phyloP scores from a whole-genome alignment of 2,888 invertebrate species.

The Tinea pellionella region DNA sequence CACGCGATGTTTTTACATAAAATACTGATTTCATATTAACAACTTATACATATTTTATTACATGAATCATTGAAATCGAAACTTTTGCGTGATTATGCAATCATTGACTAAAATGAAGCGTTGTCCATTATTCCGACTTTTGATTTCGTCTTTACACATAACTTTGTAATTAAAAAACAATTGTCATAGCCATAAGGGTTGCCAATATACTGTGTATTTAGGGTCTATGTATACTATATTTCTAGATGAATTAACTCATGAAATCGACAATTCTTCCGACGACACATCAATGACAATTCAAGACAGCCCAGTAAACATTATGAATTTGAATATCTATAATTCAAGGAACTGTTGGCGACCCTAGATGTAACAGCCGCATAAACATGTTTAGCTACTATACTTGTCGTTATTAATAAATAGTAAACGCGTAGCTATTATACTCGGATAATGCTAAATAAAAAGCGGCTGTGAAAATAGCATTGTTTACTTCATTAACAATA shows the following conservation, averaged over 20 bases:
- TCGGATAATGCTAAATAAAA: too few species aligned
- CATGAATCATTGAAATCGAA: slow-evolving; percentile 21
- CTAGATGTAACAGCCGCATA: too few species aligned
- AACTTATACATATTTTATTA: neutral
- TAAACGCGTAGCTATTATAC: neutral
- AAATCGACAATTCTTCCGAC: too few species aligned
- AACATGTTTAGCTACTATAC: slow-evolving; percentile 4
- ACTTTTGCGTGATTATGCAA: slow-evolving; percentile 53
- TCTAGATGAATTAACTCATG: too few species aligned
- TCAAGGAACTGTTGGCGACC: too few species aligned
- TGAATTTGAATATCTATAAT: too few species aligned
- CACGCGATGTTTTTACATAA: neutral
- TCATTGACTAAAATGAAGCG: slow-evolving; percentile 52
- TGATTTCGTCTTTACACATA: slow-evolving; percentile 34
- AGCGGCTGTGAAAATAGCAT: neutral
- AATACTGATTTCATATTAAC: neutral
- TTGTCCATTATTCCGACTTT: slow-evolving; percentile 49
- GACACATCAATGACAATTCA: too few species aligned
- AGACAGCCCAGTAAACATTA: too few species aligned
- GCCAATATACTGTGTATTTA: too few species aligned
- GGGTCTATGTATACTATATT: too few species aligned
- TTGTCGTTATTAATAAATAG: neutral
- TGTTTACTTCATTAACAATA: neutral
- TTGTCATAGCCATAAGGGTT: too few species aligned
- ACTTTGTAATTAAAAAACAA: slow-evolving; percentile 26